phyloP scores from a whole-genome alignment of 2,797 vertebrate species.

The Acrossocheilus fasciatus region DNA sequence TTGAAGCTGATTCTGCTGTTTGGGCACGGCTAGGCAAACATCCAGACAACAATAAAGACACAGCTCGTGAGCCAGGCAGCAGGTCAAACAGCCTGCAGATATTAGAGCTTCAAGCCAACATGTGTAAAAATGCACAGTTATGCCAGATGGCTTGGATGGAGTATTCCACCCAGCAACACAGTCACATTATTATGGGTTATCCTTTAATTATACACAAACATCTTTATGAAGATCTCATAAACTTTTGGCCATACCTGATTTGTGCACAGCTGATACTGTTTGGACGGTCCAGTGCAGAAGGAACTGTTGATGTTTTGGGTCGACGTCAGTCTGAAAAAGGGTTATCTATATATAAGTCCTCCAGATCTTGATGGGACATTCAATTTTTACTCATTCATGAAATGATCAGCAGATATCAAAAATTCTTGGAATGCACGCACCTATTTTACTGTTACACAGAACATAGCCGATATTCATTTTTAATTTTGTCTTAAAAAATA shows the following conservation, averaged over 20 bases:
- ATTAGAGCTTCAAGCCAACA: conserved; percentile 56
- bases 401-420: not conserved
- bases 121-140: conserved; percentile 52
- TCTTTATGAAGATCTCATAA: conserved; percentile 27
- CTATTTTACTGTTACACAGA: not conserved
- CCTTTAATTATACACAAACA: conserved; percentile 42
- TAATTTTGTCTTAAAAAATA: not conserved
- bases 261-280: conserved; percentile 86
- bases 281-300: conserved; percentile 82
- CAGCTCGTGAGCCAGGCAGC: conserved; percentile 49
- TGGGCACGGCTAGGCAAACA: conserved; percentile 80
- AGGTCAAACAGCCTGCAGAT: conserved; percentile 52
- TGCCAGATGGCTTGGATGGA: conserved; percentile 47
- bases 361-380: not conserved
- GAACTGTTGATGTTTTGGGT: conserved; percentile 82
- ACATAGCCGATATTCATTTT: not conserved
- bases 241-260: conserved; percentile 79
- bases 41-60: conserved; percentile 58
- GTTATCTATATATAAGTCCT: conserved; percentile 10
- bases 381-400: not conserved
- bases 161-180: conserved; percentile 46
- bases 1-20: conserved; percentile 86
- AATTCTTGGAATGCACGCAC: not conserved
- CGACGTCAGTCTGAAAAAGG: conserved; percentile 78
- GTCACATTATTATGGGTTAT: conserved; percentile 36